phyloP scores from a whole-genome alignment of 1,140 invertebrate genomes.

The Marisa cornuarietis region DNA sequence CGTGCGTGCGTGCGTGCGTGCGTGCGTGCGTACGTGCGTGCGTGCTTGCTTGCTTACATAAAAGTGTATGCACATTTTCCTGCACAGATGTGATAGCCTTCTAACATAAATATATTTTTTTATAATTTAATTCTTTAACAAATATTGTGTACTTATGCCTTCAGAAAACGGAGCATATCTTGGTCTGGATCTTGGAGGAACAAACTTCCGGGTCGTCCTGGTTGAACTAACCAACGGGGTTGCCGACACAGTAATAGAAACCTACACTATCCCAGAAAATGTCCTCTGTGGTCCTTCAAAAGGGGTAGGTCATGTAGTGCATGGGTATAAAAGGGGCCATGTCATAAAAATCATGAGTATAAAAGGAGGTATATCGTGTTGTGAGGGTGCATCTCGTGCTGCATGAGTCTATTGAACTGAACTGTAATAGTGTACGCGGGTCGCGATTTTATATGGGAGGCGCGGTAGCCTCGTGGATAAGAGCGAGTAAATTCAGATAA shows the following conservation, averaged over 20 bases:
- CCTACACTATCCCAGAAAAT: slow-evolving; percentile 47
- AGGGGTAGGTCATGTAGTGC: slow-evolving; percentile 31
- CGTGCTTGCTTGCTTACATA: too few relatives aligned
- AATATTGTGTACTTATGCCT: slow-evolving; percentile 29
- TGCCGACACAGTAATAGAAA: slow-evolving; percentile 37
- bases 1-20: too few relatives aligned
- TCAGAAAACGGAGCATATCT: slow-evolving; percentile 94
- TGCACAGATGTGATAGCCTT: not conserved
- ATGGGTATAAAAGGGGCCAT: too few relatives aligned
- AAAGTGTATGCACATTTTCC: too few relatives aligned
- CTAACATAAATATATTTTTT: not conserved
- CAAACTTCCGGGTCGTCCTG: slow-evolving; percentile 96
- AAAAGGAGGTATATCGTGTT: too few relatives aligned
- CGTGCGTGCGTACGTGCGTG: too few relatives aligned
- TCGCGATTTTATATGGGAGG: too few relatives aligned
- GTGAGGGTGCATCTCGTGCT: too few relatives aligned
- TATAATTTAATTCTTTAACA: not conserved
- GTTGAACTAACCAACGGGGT: slow-evolving; percentile 72
- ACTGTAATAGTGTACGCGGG: too few relatives aligned
- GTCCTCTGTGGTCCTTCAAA: slow-evolving; percentile 42
- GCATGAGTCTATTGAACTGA: too few relatives aligned
- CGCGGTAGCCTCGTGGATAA: too few relatives aligned
- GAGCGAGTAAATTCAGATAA: too few relatives aligned
- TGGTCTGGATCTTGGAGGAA: slow-evolving; percentile 96
- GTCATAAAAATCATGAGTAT: not conserved